Evolutionary conservation across 2,888 invertebrate genomes (phyloP), one percentile per base, ranked within the genome.

Genomic region (Epinotia bilunana): DNA sequence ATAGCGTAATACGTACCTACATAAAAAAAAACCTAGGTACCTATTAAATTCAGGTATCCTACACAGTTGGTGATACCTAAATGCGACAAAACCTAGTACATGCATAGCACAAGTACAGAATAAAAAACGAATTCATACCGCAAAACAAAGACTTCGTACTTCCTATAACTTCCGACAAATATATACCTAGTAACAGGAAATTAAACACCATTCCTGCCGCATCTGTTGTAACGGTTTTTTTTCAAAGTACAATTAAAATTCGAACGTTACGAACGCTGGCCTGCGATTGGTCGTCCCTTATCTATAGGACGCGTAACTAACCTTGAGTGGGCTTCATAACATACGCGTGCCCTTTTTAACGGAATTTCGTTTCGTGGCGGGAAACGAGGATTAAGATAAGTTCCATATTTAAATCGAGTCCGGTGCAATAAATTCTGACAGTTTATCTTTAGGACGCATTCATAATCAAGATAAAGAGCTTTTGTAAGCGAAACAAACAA

Each of bases 271-370:
- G 80, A 86, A 79, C 79, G 74, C 77, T 81, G 84, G 80, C 77
- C 79, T 86, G 73, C 78, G 86, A 92, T 93, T 93, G 91, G 93
- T 80, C 83, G 88, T 79, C 84, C 88, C 90, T 92, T 92, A 93
- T 92, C 93, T 69, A 86, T 79, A 84, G 86, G 89, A 91, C 90
- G 90, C 90, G 77, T 76, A 75, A 64, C 73, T 79, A 86, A 83
- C 91, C 91, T 91, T 91, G 90, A 87, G 78, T 76, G 76, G 81
- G 80, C 83, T 86, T 85, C 84, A 85, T 85, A 87, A 86, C 76
- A 75, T 81, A 86, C 81, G 86, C 86, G 83, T 84, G 79, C 86
- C 87, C 83, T 83, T 83, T 84, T 68, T 86, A 91, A 90, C 90
- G 89, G 88, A 83, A 81, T 84, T 74, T 76, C 43, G 23, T 84